Base-by-base conservation (phyloP, 2,888 invertebrate species). In the Protula sp. region DNA sequence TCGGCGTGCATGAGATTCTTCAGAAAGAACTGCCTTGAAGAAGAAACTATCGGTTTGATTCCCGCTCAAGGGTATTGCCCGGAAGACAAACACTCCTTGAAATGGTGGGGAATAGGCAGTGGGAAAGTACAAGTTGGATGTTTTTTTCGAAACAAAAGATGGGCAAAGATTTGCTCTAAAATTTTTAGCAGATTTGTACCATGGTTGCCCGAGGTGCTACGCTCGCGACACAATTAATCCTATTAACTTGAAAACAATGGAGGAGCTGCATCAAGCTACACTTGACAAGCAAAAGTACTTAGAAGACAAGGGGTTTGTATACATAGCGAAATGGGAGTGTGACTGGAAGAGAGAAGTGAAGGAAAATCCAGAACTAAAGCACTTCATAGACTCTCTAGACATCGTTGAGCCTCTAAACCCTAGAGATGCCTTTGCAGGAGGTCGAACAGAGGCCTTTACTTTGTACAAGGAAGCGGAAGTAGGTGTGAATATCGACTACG, bases 181-280 rank as follows among this genome's bases (percentile, higher is more conserved):
- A 26, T 57, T 51, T 30, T 30, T 51, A 30, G 57, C 51, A 14
- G 50, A 51, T 51, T 3, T 57, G 2, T 57, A 30, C 24, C 57
- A 57, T 51, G 50, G 50, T 1, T 57, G 57, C 38, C 29, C 22
- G 2, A 57, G 30, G 4, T 57, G 57, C 24, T 57, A 47, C 31
- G 2, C 19, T 3, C 4, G 26, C 19, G 4, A 4, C 30, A 30
- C 38, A 3, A 38, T 27, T 27, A 14, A 57, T 22, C 51, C 51
- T 1, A 24, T 14, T 26, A 51, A 24, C 2, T 22, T 24, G 9
- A 30, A 51, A 29, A 3, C 9, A 4, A 22, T 28, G 24, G 22
- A 14, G 22, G 57, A 57, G 51, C 51, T 57, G 3, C 27, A 22
- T n/a, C 19, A 22, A 4, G 3, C 22, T n/a, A 51, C 57, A 3